Evolutionary conservation across 2,113 vertebrate species (phyloP).

Genomic region (Oreochromis aureus): DNA sequence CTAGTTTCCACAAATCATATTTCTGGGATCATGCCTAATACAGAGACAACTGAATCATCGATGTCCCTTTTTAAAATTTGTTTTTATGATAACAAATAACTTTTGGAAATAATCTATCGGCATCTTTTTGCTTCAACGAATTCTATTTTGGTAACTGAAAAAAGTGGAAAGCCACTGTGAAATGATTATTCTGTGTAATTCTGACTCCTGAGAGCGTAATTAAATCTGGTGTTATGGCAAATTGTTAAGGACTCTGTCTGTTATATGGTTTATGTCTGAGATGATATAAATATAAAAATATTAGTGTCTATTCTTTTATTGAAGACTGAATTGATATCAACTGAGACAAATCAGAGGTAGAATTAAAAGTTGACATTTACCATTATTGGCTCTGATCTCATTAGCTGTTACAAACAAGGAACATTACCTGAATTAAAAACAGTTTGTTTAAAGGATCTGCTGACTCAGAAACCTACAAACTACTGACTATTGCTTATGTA

Average conservation of each 20-base stretch:
- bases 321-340: neutral
- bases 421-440: neutral
- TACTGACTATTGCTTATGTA: neutral
- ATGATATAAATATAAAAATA: neutral
- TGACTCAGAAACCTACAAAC: neutral
- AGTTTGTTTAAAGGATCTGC: neutral
- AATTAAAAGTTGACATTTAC: neutral
- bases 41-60: neutral
- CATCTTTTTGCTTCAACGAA: neutral
- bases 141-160: neutral
- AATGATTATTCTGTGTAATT: neutral
- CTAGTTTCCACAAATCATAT: neutral
- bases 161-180: too few relatives aligned
- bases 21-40: neutral
- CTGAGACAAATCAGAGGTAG: neutral
- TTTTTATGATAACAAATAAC: neutral
- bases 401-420: neutral
- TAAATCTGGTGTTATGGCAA: neutral
- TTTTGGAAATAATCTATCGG: neutral
- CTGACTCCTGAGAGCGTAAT: neutral
- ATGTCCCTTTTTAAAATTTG: fast-evolving
- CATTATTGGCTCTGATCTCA: neutral
- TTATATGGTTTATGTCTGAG: neutral
- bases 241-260: neutral
- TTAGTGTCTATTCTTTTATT: neutral